Conservation (phyloP, 2,797 vertebrate species). For the Lacerta agilis region DNA sequence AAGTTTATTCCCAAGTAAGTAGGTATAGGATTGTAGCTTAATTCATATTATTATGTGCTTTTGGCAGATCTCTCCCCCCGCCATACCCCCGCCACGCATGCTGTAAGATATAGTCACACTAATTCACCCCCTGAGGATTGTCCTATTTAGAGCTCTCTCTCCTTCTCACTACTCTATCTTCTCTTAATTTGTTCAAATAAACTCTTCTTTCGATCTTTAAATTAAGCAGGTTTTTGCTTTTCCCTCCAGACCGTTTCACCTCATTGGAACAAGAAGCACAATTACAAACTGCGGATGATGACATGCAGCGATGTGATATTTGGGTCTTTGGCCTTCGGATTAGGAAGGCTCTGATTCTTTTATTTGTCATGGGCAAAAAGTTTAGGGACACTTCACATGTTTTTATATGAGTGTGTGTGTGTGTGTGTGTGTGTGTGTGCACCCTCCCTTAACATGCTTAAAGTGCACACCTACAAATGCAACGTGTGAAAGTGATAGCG, state of each 20-base stretch:
- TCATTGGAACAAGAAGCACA: slow-evolving; percentile 47
- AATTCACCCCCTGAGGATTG: slow-evolving; percentile 38
- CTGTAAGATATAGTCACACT: slow-evolving; percentile 33
- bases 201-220: slow-evolving; percentile 41
- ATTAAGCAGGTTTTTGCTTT: slow-evolving; percentile 52
- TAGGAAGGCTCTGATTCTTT: slow-evolving; percentile 11
- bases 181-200: slow-evolving; percentile 61
- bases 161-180: slow-evolving; percentile 43
- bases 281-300: slow-evolving; percentile 53
- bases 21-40: not conserved
- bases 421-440: no score
- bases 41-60: slow-evolving; percentile 52
- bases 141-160: slow-evolving; percentile 43
- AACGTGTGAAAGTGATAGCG: not conserved
- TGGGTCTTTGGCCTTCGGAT: slow-evolving; percentile 29
- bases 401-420: not conserved
- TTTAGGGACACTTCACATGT: not conserved
- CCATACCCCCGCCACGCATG: not conserved
- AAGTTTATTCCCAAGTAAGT: no score
- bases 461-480: not conserved
- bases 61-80: slow-evolving; percentile 20
- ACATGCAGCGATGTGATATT: not conserved
- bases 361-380: not conserved
- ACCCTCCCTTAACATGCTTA: not conserved
- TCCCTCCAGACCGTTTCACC: slow-evolving; percentile 51